phyloP scores from a whole-genome alignment of 2,113 vertebrate species.

The Gopherus evgoodei region DNA sequence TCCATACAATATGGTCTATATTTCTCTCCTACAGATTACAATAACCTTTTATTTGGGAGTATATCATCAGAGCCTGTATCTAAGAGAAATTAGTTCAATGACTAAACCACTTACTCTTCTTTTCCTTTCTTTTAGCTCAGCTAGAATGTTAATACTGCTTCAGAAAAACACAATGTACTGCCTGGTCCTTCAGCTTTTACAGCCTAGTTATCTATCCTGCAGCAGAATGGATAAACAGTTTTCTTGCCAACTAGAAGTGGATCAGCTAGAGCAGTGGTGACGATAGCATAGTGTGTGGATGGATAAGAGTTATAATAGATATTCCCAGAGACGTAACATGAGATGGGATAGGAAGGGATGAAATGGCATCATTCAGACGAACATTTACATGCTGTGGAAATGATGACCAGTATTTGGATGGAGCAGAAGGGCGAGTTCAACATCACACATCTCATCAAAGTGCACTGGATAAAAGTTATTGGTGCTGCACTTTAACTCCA shows the following conservation, averaged over 20 bases:
- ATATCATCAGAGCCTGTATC: neutral
- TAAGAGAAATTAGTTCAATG: neutral
- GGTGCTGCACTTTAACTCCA: neutral
- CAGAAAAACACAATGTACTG: neutral
- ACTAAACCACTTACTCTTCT: neutral
- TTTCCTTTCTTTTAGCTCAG: neutral
- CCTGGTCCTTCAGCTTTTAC: neutral
- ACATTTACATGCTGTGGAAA: conserved; percentile 48
- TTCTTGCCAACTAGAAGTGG: conserved; percentile 60
- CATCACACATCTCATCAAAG: conserved; percentile 26
- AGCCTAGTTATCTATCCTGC: conserved; percentile 7
- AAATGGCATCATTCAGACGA: conserved; percentile 24
- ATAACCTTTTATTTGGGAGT: neutral
- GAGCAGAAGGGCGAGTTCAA: conserved; percentile 55
- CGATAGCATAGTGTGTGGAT: neutral
- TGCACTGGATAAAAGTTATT: neutral
- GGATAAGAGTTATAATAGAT: conserved; percentile 67
- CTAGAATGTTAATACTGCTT: neutral
- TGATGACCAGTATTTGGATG: conserved; percentile 50
- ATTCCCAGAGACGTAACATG: conserved; percentile 53
- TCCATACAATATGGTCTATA: rapidly evolving
- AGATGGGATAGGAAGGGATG: conserved; percentile 43
- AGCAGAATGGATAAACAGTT: conserved; percentile 32
- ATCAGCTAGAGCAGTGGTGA: conserved; percentile 49
- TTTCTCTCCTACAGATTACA: neutral